A percentile compares a stretch with the other conserved stretches of the same genome.
Conservation (phyloP, 2,113 vertebrate species). For the Gnathonemus echidnorhynchus region DNA sequence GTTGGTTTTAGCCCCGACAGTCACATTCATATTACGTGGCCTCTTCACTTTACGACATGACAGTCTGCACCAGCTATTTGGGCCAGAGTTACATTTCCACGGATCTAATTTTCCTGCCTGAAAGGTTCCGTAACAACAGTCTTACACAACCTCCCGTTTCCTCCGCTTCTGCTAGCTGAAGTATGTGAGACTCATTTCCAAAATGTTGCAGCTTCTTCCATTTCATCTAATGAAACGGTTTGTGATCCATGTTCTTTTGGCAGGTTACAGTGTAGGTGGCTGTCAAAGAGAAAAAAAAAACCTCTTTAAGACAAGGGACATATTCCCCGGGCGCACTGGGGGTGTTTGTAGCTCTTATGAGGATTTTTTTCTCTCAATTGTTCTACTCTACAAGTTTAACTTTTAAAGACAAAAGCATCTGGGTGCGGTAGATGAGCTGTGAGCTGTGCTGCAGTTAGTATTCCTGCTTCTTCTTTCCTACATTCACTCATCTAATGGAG, state of each 20-base stretch:
- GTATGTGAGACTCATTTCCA: not conserved
- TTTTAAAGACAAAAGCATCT: not conserved
- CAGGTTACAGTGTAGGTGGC: not conserved
- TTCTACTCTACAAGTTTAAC: not conserved
- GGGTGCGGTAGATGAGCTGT: not conserved
- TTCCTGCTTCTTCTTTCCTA: not conserved
- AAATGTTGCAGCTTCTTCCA: not conserved
- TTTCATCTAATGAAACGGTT: not conserved
- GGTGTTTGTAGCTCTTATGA: not conserved
- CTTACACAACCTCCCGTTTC: not conserved
- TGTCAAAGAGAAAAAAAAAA: not conserved
- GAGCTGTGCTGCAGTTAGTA: not conserved
- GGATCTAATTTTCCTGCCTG: not conserved
- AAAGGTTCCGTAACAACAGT: not conserved
- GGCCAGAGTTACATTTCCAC: not conserved
- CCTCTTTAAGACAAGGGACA: not conserved
- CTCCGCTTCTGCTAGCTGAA: not conserved
- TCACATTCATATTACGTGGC: not conserved
- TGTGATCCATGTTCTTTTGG: not conserved
- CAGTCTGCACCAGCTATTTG: not conserved
- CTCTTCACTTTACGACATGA: not conserved
- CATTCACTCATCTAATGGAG: not conserved
- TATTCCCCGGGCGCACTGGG: not conserved
- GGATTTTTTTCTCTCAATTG: not conserved
- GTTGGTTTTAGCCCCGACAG: not conserved